Percentiles rank a stretch among this genome's conserved stretches.
Conservation (phyloP, 2,797 vertebrate species). For the Sebastes paucispinis region DNA sequence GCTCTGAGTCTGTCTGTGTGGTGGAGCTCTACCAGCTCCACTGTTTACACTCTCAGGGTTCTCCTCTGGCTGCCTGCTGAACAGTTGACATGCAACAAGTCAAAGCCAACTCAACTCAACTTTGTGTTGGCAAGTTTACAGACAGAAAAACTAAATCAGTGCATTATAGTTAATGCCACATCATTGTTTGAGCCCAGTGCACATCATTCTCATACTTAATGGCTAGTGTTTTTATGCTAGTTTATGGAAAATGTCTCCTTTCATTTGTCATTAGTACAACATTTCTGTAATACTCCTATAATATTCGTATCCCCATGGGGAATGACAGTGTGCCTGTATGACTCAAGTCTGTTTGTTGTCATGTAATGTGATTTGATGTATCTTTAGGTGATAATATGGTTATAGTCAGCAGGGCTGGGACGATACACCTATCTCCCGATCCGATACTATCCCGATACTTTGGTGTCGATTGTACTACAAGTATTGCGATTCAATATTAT, state of each 20-base stretch:
- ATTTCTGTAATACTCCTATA: not conserved
- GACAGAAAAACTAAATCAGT: not conserved
- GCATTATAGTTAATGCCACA: not conserved
- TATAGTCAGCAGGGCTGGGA: no score
- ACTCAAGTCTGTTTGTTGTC: not conserved
- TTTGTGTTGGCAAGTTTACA: not conserved
- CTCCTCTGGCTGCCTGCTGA: not conserved
- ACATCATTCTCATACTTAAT: not conserved
- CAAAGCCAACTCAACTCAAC: not conserved
- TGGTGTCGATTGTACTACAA: no score
- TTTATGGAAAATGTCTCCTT: not conserved
- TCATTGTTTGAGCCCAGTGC: not conserved
- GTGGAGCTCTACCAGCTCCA: constrained; percentile 4
- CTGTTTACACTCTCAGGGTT: constrained; percentile 37
- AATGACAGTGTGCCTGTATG: not conserved
- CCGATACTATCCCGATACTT: no score
- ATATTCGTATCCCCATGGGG: not conserved
- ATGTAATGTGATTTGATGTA: not conserved
- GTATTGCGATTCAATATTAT: no score
- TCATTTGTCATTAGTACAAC: not conserved
- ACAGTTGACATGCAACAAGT: constrained; percentile 49
- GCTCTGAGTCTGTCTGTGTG: not conserved
- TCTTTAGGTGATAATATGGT: not conserved
- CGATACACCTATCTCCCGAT: no score
- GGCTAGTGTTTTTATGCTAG: not conserved